Percentiles rank a stretch among this genome's conserved stretches.
Evolutionary conservation across 2,888 invertebrate species (phyloP).

Genomic region (Boloria selene): DNA sequence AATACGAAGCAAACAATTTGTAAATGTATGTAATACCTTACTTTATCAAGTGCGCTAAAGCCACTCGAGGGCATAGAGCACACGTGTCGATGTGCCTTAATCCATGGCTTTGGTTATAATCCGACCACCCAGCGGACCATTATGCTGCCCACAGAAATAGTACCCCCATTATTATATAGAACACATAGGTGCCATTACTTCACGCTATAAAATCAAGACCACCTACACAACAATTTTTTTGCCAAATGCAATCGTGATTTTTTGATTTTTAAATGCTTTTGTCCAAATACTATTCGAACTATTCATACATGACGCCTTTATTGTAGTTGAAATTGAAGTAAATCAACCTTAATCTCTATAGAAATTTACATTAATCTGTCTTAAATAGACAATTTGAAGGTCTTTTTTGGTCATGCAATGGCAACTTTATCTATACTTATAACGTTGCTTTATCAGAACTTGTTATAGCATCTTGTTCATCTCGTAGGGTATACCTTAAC

Average conservation of each 20-base stretch:
- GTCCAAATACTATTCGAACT: conserved; percentile 5
- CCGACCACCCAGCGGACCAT: conserved; percentile 76
- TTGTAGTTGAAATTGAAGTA: conserved; percentile 14
- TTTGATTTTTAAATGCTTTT: conserved; percentile 56
- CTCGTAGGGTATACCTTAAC: no score
- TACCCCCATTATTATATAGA: conserved; percentile 75
- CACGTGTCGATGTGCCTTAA: conserved; percentile 79
- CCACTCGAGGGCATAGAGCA: conserved; percentile 67
- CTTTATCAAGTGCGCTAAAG: conserved; percentile 51
- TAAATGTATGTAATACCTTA: conserved; percentile 11
- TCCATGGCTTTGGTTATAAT: conserved; percentile 72
- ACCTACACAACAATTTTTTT: conserved; percentile 66
- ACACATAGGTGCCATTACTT: conserved; percentile 73
- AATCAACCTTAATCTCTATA: conserved; percentile 19
- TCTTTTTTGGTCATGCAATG: not conserved
- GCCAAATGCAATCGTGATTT: conserved; percentile 74
- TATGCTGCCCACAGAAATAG: conserved; percentile 69
- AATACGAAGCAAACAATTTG: conserved; percentile 6
- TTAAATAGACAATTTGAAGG: not conserved
- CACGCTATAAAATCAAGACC: conserved; percentile 73
- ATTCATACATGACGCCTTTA: conserved; percentile 6
- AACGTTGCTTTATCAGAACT: no score
- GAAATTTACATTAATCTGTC: not conserved
- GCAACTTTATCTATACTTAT: no score
- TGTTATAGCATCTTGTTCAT: no score